Evolutionary conservation across 2,797 vertebrate species (phyloP).

Genomic region (Catharus ustulatus): DNA sequence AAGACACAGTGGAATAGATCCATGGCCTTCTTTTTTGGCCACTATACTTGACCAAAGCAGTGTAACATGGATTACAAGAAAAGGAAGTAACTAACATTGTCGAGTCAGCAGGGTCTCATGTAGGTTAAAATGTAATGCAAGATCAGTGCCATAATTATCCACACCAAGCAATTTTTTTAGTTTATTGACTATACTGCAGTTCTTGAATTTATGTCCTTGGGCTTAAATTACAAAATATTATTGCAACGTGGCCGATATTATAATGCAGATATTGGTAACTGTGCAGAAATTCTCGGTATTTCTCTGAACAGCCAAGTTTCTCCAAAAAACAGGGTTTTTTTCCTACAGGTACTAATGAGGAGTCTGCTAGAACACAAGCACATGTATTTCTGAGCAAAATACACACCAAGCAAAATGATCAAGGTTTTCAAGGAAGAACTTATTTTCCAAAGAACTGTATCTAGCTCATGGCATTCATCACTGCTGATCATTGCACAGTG

Average conservation of each 20-base stretch:
- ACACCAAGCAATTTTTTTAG: constrained; percentile 49
- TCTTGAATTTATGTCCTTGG: constrained; percentile 19
- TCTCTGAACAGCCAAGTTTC: neutral
- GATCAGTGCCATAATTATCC: constrained; percentile 51
- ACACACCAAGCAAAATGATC: neutral
- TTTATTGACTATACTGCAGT: constrained; percentile 49
- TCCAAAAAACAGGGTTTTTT: neutral
- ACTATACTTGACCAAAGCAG: neutral
- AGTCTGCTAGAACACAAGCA: neutral
- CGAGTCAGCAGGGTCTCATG: constrained; percentile 50
- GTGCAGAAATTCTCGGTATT: neutral
- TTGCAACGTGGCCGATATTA: neutral
- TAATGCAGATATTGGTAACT: neutral
- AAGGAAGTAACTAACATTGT: constrained; percentile 34
- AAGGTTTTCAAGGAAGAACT: neutral
- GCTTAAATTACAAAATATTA: constrained; percentile 45
- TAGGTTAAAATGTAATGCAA: constrained; percentile 46
- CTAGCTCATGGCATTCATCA: neutral
- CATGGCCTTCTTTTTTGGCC: neutral
- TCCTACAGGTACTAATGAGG: neutral
- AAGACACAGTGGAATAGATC: neutral
- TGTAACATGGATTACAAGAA: neutral
- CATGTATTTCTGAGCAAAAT: neutral
- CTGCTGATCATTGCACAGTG: rapidly evolving
- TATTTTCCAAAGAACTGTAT: neutral